Conservation (phyloP, 2,888 invertebrate genomes). For the Diplolepis rosae region DNA sequence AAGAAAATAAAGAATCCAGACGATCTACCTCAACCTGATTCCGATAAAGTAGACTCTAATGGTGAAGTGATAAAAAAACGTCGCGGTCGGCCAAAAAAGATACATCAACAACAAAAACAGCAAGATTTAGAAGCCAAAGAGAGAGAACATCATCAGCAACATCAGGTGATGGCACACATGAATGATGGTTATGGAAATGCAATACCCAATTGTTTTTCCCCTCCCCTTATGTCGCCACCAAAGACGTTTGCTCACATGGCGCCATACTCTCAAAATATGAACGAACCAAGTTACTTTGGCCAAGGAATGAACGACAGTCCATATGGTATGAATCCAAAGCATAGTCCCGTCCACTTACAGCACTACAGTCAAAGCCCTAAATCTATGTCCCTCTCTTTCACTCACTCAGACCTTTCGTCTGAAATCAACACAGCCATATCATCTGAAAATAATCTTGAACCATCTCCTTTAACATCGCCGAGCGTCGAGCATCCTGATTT, state of each 20-base stretch:
- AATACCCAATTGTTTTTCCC: constrained; percentile 68
- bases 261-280: constrained; percentile 66
- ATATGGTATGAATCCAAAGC: constrained; percentile 68
- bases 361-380: constrained; percentile 73
- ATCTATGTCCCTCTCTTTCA: constrained; percentile 75
- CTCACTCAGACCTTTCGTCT: constrained; percentile 84
- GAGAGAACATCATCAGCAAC: constrained; percentile 61
- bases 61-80: constrained; percentile 88
- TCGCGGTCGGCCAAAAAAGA: constrained; percentile 90
- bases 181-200: constrained; percentile 62
- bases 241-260: constrained; percentile 71
- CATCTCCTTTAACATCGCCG: constrained; percentile 80
- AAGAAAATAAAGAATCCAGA: constrained; percentile 87
- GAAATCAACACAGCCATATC: constrained; percentile 88
- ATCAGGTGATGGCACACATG: constrained; percentile 59
- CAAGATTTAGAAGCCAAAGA: constrained; percentile 67
- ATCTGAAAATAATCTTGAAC: constrained; percentile 80
- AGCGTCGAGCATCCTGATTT: constrained; percentile 83
- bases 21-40: constrained; percentile 76
- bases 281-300: constrained; percentile 65
- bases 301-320: constrained; percentile 68
- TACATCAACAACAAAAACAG: constrained; percentile 75
- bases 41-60: constrained; percentile 71
- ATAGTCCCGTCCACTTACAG: constrained; percentile 73
- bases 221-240: constrained; percentile 69